Percentiles rank a stretch among this genome's conserved stretches.
phyloP scores from a whole-genome alignment of 2,797 vertebrate species.

The Centroberyx gerrardi region DNA sequence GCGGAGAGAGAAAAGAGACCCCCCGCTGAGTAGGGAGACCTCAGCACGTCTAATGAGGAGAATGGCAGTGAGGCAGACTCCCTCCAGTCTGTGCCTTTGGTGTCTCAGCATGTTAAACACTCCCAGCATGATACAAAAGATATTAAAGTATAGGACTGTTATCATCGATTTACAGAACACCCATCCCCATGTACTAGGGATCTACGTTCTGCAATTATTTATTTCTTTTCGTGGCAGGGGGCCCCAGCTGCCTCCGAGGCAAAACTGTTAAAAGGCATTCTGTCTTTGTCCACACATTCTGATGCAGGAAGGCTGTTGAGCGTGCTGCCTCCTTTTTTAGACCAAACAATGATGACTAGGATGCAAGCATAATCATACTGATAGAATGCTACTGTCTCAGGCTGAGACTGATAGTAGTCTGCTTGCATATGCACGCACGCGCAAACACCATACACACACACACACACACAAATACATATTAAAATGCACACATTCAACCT shows the following conservation, averaged over 20 bases:
- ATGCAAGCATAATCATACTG: constrained; percentile 64
- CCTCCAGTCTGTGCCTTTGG: constrained; percentile 84
- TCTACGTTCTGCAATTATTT: constrained; percentile 74
- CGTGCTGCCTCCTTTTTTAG: constrained; percentile 18
- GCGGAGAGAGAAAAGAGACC: constrained; percentile 76
- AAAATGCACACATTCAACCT: not conserved
- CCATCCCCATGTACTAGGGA: constrained; percentile 74
- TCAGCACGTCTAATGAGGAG: constrained; percentile 90
- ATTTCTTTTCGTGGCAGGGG: constrained; percentile 73
- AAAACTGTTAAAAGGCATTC: constrained; percentile 63
- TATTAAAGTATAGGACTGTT: constrained; percentile 87
- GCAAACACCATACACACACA: constrained; percentile 17
- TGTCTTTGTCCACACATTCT: constrained; percentile 70
- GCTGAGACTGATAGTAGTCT: constrained; percentile 39
- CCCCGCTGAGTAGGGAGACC: constrained; percentile 86
- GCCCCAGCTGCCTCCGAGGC: constrained; percentile 63
- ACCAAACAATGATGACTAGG: constrained; percentile 62
- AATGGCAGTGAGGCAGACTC: constrained; percentile 86
- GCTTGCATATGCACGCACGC: constrained; percentile 40
- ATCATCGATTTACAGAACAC: constrained; percentile 88
- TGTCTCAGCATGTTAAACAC: constrained; percentile 92
- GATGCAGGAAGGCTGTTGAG: constrained; percentile 55
- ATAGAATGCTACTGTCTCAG: constrained; percentile 46
- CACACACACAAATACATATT: not conserved
- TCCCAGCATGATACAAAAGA: constrained; percentile 90